Percentiles rank a stretch among this genome's conserved stretches.
phyloP scores from a whole-genome alignment of 2,797 vertebrate species.

The Catostomus latipinnis region DNA sequence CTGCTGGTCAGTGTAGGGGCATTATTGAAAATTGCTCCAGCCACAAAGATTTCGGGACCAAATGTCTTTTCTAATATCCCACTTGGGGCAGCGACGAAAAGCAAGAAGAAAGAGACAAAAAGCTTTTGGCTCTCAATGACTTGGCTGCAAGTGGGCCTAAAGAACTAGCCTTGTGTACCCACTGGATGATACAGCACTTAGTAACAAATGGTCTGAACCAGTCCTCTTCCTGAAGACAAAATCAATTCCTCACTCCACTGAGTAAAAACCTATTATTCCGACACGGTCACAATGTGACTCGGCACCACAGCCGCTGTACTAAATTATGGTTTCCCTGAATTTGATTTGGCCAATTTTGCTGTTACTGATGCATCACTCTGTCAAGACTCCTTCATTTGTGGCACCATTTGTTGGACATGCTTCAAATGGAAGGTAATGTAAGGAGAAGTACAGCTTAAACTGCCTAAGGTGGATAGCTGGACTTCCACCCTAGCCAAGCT shows the following conservation, averaged over 20 bases:
- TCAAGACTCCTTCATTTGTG: conserved; percentile 23
- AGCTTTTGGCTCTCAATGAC: conserved; percentile 46
- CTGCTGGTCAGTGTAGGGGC: conserved; percentile 69
- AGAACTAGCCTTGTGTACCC: conserved; percentile 32
- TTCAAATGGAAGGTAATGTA: conserved; percentile 71
- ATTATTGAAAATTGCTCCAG: conserved; percentile 61
- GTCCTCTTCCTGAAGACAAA: conserved; percentile 37
- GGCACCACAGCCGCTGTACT: conserved; percentile 26
- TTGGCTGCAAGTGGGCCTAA: conserved; percentile 29
- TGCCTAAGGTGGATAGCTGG: too few species aligned
- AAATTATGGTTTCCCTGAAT: conserved; percentile 52
- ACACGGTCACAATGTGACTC: conserved; percentile 41
- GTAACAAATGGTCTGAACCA: conserved; percentile 25
- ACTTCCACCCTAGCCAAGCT: too few species aligned
- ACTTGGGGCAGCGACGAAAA: conserved; percentile 64
- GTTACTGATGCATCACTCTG: conserved; percentile 46
- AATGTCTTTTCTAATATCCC: conserved; percentile 72
- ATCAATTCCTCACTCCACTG: conserved; percentile 38
- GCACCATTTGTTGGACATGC: conserved; percentile 59
- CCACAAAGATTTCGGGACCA: conserved; percentile 66
- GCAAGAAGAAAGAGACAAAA: background rate
- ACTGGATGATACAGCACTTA: conserved; percentile 28
- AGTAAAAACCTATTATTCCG: conserved; percentile 49
- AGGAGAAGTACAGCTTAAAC: conserved; percentile 47
- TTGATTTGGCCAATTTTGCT: conserved; percentile 48